phyloP scores from a whole-genome alignment of 2,113 vertebrate genomes.

The Glareola pratincola region DNA sequence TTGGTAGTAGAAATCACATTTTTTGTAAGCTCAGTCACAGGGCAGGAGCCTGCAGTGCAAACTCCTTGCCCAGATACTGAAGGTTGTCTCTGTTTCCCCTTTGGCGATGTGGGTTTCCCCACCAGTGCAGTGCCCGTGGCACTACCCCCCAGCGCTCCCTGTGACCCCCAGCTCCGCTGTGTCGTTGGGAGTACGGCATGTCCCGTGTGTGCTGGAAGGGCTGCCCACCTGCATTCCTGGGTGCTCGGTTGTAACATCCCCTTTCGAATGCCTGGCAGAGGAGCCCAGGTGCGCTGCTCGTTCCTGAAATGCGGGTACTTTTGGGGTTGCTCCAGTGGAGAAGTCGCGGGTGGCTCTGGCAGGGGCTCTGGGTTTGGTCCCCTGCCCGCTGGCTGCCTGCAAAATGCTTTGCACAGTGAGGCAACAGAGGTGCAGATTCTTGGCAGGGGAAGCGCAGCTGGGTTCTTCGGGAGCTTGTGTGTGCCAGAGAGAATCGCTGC shows the following conservation, averaged over 20 bases:
- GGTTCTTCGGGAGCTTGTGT: background rate
- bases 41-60: background rate
- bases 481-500: background rate
- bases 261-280: background rate
- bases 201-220: background rate
- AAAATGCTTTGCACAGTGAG: background rate
- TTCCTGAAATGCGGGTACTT: background rate
- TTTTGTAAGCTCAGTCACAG: background rate
- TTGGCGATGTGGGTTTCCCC: background rate
- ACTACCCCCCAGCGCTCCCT: accelerated
- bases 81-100: background rate
- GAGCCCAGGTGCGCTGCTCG: accelerated
- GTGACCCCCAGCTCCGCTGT: background rate
- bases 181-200: accelerated
- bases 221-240: accelerated
- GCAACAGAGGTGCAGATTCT: background rate
- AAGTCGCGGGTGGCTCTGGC: background rate
- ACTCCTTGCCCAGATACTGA: background rate
- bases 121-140: background rate
- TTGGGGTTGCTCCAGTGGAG: background rate
- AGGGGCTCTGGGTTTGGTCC: background rate
- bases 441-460: background rate
- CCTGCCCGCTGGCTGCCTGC: background rate
- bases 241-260: background rate
- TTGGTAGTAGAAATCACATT: background rate